Conservation (phyloP, 2,797 vertebrate genomes). For the Buceros bicornis region DNA sequence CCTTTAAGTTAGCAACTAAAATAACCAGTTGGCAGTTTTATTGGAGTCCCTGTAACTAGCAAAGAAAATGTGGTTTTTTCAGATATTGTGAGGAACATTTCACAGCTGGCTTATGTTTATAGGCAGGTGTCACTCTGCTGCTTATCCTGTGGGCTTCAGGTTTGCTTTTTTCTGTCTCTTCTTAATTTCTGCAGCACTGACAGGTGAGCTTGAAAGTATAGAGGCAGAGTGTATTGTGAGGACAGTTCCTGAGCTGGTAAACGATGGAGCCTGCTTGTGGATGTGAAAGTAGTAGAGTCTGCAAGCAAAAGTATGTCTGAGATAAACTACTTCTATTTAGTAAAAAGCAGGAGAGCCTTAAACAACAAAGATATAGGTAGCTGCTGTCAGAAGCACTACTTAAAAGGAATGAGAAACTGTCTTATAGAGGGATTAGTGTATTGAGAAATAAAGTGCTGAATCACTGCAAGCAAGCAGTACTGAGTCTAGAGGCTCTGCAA, state of each 20-base stretch:
- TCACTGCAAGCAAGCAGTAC: neutral
- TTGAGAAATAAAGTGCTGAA: constrained; percentile 47
- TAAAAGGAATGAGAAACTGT: neutral
- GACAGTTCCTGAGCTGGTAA: neutral
- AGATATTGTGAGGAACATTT: neutral
- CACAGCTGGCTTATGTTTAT: neutral
- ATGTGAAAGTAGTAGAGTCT: neutral
- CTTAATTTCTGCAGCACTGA: neutral
- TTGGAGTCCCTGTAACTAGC: neutral
- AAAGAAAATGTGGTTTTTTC: neutral
- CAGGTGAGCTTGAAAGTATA: neutral
- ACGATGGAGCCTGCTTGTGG: neutral
- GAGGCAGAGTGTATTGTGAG: neutral
- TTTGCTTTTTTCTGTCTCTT: neutral
- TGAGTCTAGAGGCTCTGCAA: neutral
- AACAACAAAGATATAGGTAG: neutral
- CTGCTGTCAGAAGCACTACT: neutral
- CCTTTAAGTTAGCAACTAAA: neutral
- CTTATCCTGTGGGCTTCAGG: neutral
- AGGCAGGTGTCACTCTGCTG: neutral
- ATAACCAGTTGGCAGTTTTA: neutral
- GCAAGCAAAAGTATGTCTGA: neutral
- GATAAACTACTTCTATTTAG: neutral
- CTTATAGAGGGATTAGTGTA: neutral
- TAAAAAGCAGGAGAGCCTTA: neutral